phyloP scores from a whole-genome alignment of 1,140 invertebrate species.

The Cylas formicarius region DNA sequence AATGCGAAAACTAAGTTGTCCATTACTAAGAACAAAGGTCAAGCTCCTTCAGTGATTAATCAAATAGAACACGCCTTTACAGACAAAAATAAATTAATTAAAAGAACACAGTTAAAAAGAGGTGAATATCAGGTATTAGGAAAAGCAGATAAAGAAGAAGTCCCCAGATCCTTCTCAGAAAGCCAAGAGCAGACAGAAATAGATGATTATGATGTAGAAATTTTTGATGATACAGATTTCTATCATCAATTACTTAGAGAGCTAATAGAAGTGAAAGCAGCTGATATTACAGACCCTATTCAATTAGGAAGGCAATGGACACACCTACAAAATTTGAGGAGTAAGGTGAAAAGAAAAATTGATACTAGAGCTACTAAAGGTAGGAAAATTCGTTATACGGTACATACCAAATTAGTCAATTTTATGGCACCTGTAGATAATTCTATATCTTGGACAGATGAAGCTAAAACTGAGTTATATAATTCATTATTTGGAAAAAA shows the following conservation, averaged over 20 bases:
- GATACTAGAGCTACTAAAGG: conserved; percentile 91
- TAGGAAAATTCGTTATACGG: conserved; percentile 79
- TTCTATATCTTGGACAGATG: conserved; percentile 65
- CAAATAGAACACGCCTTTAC: conserved; percentile 81
- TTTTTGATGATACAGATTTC: conserved; percentile 96
- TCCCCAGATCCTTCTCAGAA: not conserved
- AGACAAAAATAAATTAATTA: conserved; percentile 69
- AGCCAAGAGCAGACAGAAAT: not conserved
- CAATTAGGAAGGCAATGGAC: conserved; percentile 79
- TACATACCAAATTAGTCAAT: conserved; percentile 86
- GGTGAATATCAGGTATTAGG: conserved; percentile 69
- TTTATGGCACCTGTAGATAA: conserved; percentile 82
- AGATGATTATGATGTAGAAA: conserved; percentile 49
- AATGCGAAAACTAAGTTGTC: conserved; percentile 77
- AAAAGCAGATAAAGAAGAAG: conserved; percentile 36
- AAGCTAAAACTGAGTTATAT: conserved; percentile 72
- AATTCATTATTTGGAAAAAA: conserved; percentile 69
- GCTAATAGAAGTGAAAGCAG: conserved; percentile 84
- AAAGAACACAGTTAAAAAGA: conserved; percentile 73
- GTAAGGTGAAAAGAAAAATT: conserved; percentile 83
- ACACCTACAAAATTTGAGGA: conserved; percentile 82
- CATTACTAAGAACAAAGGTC: conserved; percentile 50
- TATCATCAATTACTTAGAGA: conserved; percentile 90
- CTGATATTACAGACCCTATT: conserved; percentile 72
- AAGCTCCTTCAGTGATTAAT: conserved; percentile 69